Conservation (phyloP, 30 jellyfish, hydroid and myxozoan species). For the Euphysa ruthae region DNA sequence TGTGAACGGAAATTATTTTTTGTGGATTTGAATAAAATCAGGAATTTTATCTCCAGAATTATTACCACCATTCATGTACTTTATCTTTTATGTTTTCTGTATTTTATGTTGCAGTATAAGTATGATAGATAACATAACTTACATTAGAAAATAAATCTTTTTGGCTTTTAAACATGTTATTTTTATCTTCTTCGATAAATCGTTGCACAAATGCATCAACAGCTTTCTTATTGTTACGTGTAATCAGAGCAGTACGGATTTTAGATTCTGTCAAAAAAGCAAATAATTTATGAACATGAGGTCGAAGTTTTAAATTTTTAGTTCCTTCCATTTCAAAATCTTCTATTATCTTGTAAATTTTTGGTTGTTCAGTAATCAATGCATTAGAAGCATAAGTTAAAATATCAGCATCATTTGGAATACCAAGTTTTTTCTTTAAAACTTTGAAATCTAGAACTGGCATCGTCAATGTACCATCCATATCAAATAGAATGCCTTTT, state of each 20-base stretch:
- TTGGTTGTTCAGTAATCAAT: constrained; percentile 28
- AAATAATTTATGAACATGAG: constrained; percentile 44
- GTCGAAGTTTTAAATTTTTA: constrained; percentile 44
- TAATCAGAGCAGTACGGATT: constrained; percentile 46
- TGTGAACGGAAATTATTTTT: no score
- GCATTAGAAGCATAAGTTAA: constrained; percentile 44
- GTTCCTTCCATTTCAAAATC: constrained; percentile 82
- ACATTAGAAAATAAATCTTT: constrained; percentile 23
- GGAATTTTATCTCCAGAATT: no score
- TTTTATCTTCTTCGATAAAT: constrained; percentile 17
- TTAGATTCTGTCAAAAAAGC: constrained; percentile 16
- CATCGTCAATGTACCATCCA: constrained; percentile 94
- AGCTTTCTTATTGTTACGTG: constrained; percentile 57
- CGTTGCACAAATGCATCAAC: constrained; percentile 51
- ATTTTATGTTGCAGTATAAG: background rate
- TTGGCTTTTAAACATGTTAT: background rate
- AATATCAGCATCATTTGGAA: constrained; percentile 47
- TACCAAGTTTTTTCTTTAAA: constrained; percentile 28
- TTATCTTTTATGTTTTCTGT: background rate
- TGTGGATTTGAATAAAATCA: no score
- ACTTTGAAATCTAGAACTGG: constrained; percentile 67
- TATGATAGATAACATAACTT: background rate
- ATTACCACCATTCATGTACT: no score
- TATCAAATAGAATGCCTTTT: constrained; percentile 69
- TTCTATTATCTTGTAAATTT: constrained; percentile 39